These are phyloP conservation scores for Melopsittacus undulatus DNA, from an alignment of 2,797 vertebrate genomes.

Conservation along the genomic window DNA sequence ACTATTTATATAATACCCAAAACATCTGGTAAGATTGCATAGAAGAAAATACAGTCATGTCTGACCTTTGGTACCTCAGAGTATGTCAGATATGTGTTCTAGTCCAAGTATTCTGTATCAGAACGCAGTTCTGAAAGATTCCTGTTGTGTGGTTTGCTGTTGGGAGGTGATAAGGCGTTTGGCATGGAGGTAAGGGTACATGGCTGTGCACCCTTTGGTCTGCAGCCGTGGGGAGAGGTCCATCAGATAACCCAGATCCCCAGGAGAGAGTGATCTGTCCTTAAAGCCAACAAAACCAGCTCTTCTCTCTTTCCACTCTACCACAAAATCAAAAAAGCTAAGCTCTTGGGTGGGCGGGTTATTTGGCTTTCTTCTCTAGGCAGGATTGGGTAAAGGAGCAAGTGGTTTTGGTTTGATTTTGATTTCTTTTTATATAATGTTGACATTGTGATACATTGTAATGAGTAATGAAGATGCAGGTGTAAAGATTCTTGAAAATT, in stretches of 20 bases:
- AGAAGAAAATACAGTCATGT: not conserved
- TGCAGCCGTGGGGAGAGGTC: not conserved
- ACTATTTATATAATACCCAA: slow-evolving; percentile 84
- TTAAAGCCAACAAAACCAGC: too few species aligned
- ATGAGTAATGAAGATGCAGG: not conserved
- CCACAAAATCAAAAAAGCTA: not conserved
- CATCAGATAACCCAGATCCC: accelerated
- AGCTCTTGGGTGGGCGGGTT: accelerated
- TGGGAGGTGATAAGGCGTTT: not conserved
- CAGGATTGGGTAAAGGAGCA: not conserved
- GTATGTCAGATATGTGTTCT: accelerated
- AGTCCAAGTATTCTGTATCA: not conserved
- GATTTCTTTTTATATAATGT: too few species aligned
- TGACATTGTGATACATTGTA: not conserved
- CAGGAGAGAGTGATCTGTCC: not conserved
- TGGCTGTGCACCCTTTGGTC: not conserved
- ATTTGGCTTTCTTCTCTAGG: not conserved
- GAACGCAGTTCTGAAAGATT: not conserved
- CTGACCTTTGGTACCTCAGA: not conserved
- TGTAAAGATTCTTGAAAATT: not conserved
- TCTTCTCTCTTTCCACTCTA: not conserved
- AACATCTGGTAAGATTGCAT: slow-evolving; percentile 79
- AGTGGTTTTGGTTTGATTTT: not conserved
- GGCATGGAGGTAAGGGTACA: accelerated
- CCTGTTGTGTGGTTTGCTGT: too few species aligned